Conservation (phyloP, 2,797 vertebrate genomes). For the Scleropages formosus region DNA sequence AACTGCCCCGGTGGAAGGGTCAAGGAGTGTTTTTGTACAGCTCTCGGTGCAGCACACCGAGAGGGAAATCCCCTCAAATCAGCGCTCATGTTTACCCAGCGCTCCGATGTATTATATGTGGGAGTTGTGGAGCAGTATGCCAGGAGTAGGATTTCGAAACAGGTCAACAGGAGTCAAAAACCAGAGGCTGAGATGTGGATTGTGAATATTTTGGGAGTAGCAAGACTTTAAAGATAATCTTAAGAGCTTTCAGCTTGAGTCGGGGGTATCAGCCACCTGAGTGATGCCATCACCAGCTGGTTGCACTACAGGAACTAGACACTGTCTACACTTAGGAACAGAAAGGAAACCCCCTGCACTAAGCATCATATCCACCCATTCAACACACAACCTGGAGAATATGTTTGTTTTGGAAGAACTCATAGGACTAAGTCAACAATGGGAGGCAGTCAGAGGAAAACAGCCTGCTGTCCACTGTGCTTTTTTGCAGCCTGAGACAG, state of each 20-base stretch:
- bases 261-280: no score
- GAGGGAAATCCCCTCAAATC: neutral
- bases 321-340: no score
- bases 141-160: neutral
- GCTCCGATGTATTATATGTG: conserved; percentile 1
- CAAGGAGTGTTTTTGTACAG: conserved; percentile 8
- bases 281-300: no score
- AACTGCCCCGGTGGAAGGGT: neutral
- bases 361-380: no score
- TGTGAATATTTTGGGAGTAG: neutral
- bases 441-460: conserved; percentile 1
- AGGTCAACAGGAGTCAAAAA: neutral
- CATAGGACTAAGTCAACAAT: neutral
- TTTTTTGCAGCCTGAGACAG: neutral
- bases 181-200: neutral
- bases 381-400: neutral
- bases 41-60: neutral
- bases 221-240: neutral
- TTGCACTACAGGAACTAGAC: no score
- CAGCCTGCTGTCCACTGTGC: neutral
- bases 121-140: neutral
- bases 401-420: no score
- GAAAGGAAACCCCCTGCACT: no score
- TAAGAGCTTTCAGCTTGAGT: no score
- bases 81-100: neutral